phyloP scores from a whole-genome alignment of 2,113 vertebrate species.

The Bagarius yarrelli region DNA sequence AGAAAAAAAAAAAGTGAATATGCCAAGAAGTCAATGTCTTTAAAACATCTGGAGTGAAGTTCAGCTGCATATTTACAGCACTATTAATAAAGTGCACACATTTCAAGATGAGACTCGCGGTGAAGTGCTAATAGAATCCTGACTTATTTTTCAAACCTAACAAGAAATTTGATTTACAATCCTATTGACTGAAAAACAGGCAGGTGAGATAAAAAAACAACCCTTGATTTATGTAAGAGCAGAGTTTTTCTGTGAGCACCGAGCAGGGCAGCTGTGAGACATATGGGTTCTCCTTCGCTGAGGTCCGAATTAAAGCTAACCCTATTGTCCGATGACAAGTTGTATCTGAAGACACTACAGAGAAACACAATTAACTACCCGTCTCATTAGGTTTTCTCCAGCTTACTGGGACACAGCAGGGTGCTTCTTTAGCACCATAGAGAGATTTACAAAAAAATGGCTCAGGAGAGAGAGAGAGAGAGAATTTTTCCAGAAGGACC shows the following conservation, averaged over 20 bases:
- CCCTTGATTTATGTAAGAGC: not conserved
- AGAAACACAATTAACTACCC: slow-evolving; percentile 44
- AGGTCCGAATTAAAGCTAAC: slow-evolving; percentile 25
- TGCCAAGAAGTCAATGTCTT: not conserved
- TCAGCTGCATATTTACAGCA: not conserved
- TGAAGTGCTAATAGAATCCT: not conserved
- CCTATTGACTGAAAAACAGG: not conserved
- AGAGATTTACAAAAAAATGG: slow-evolving; percentile 18
- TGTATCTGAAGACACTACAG: slow-evolving; percentile 33
- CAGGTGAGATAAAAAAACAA: not conserved
- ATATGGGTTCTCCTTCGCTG: slow-evolving; percentile 7
- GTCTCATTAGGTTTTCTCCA: slow-evolving; percentile 38
- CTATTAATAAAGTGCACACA: not conserved
- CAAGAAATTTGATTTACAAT: not conserved
- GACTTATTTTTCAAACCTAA: not conserved
- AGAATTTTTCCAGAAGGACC: slow-evolving; percentile 30
- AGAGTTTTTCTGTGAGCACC: not conserved
- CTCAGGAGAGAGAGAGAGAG: slow-evolving; percentile 19
- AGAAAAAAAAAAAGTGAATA: not conserved
- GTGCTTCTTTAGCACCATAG: slow-evolving; percentile 5
- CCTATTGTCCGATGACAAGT: slow-evolving; percentile 19
- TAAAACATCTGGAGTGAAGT: not conserved
- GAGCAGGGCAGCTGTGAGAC: slow-evolving; percentile 14
- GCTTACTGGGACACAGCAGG: slow-evolving; percentile 39
- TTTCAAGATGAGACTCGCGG: not conserved